A percentile compares a stretch with the other conserved stretches of the same genome.
These are phyloP conservation scores for Thyatira batis DNA, from an alignment of 2,888 invertebrate species.

Conservation along the genomic window DNA sequence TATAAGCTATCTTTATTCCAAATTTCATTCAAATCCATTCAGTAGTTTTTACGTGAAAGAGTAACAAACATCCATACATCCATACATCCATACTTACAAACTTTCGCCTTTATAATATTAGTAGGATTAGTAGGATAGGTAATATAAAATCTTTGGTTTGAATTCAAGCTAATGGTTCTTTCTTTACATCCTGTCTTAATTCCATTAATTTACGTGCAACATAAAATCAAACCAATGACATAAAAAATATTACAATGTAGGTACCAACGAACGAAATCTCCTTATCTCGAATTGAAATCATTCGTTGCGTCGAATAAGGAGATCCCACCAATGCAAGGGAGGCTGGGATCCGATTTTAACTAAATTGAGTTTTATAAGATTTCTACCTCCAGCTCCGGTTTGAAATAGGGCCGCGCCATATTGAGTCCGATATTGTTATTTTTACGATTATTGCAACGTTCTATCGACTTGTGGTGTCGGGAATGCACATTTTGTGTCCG, in stretches of 20 bases:
- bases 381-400: conserved; percentile 25
- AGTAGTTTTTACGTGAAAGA: too few relatives aligned
- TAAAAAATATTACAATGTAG: conserved; percentile 38
- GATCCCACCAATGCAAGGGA: conserved; percentile 46
- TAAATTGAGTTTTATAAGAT: conserved; percentile 68
- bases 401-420: conserved; percentile 32
- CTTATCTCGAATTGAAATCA: conserved; percentile 71
- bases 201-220: neutral
- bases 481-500: neutral
- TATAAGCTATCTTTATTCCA: too few relatives aligned
- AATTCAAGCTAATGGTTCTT: too few relatives aligned
- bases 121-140: too few relatives aligned
- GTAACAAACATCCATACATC: too few relatives aligned
- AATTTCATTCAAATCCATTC: too few relatives aligned
- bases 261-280: conserved; percentile 53
- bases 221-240: conserved; percentile 36
- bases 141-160: too few relatives aligned
- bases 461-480: neutral
- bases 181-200: too few relatives aligned
- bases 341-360: conserved; percentile 61
- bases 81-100: too few relatives aligned
- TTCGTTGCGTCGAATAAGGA: conserved; percentile 48
- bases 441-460: conserved; percentile 18
- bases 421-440: conserved; percentile 20
- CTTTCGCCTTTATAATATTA: too few relatives aligned